Evolutionary conservation across 2,888 invertebrate species (phyloP), one percentile per base, ranked within the genome.

Genomic region (Cosmopolites sordidus): DNA sequence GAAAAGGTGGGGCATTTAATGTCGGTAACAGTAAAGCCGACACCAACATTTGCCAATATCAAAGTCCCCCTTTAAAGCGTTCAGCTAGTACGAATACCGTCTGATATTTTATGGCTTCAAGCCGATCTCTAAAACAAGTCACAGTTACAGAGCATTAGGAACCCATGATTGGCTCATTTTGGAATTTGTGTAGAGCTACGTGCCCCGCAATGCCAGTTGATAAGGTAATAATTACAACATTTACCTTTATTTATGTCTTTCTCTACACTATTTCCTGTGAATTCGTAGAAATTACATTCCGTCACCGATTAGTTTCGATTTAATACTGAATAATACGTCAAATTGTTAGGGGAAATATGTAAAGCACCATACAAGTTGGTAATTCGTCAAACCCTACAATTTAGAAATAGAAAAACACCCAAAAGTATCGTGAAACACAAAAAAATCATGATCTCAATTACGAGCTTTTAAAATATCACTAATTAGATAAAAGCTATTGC

Each of bases 171-270:
- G 92, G 92, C 79, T 92, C 92, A 82, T 92, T 93, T 82, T 92
- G 92, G 92, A 93, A 92, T 81, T 81, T 93, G 81, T 93, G 93
- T 81, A 88, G 92, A 79, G 91, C 92, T 82, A 57, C 57, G 48
- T 93, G 93, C 82, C 93, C 92, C 76, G 91, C 92, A 79, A 91
- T 92, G 91, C 92, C 92, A 77, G 89, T 92, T 76, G 93, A 92
- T 83, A 92, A 92, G 92, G 93, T 93, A 65, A 64, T 47, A 45
- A 51, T 16, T 16, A 12, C 33, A 33, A 12, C 33, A 33, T 17
- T 41, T 41, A 41, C 41, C 41, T 16, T 41, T 12, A 33, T 33
- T 33, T 33, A 11, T 12, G 12, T 12, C 8, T 12, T 33, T 33
- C 12, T 33, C 22, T 22, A 22, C 22, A 22, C 22, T 8, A 8